Percentiles rank a stretch among this genome's conserved stretches.
phyloP scores from a whole-genome alignment of 2,888 invertebrate genomes.

The Zonitis immaculata region DNA sequence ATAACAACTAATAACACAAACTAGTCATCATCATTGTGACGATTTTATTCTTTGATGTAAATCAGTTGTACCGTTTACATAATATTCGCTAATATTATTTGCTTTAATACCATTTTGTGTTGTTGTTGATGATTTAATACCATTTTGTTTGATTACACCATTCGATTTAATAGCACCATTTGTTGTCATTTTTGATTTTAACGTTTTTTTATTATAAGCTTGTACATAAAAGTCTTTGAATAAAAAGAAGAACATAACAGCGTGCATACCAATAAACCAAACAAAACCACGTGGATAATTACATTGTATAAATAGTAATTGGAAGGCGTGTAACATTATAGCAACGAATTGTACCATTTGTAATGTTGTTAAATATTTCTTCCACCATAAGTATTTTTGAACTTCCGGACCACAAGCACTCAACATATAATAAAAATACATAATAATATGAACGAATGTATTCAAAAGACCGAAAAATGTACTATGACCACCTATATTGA shows the following conservation, averaged over 20 bases:
- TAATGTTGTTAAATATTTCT: conserved; percentile 85
- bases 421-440: conserved; percentile 92
- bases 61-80: conserved; percentile 48
- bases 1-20: conserved; percentile 1
- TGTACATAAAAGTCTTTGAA: conserved; percentile 93
- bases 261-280: conserved; percentile 95
- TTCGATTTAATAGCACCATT: not conserved
- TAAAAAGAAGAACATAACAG: conserved; percentile 92
- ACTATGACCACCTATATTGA: conserved; percentile 76
- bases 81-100: conserved; percentile 50
- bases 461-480: conserved; percentile 94
- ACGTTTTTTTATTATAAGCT: conserved; percentile 55
- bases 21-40: conserved; percentile 32
- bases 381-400: conserved; percentile 92
- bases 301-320: conserved; percentile 85
- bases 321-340: conserved; percentile 90
- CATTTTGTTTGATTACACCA: conserved; percentile 17
- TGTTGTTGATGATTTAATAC: conserved; percentile 17
- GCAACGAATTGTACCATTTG: conserved; percentile 92
- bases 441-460: conserved; percentile 94
- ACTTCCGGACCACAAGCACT: conserved; percentile 85
- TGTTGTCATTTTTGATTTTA: conserved; percentile 17
- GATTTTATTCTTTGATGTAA: conserved; percentile 40
- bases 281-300: conserved; percentile 91
- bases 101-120: conserved; percentile 21